Percentiles rank a stretch among this genome's conserved stretches.
These are phyloP conservation scores for Drosophila glabriapex DNA, from an alignment of 2,888 invertebrate genomes.

Conservation along the genomic window DNA sequence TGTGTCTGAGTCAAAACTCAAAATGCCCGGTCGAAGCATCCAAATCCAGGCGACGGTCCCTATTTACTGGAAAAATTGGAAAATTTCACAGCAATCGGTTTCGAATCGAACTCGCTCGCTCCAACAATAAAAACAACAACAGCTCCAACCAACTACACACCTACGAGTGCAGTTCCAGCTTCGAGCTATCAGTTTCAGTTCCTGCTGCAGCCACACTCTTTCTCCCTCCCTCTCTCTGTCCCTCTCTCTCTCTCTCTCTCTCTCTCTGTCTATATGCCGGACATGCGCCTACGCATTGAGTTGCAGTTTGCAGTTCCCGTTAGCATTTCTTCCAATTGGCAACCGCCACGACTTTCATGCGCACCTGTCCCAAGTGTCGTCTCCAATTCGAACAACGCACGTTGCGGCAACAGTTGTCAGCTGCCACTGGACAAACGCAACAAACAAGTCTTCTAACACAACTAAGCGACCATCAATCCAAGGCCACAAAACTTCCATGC, in stretches of 20 bases:
- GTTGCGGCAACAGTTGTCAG: constrained; percentile 47
- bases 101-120: constrained; percentile 47
- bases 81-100: constrained; percentile 26
- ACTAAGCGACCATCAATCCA: constrained; percentile 1
- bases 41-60: background rate
- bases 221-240: constrained; percentile 1
- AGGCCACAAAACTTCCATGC: constrained; percentile 19
- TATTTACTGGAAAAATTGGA: constrained; percentile 39
- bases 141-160: constrained; percentile 14
- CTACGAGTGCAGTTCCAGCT: background rate
- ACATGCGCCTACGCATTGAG: constrained; percentile 47
- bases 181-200: background rate
- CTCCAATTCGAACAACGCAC: constrained; percentile 68
- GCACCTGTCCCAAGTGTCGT: constrained; percentile 77
- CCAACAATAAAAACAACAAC: constrained; percentile 1
- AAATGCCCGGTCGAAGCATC: constrained; percentile 10
- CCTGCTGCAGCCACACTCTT: constrained; percentile 13
- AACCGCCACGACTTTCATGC: constrained; percentile 40
- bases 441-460: constrained; percentile 6
- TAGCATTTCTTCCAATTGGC: constrained; percentile 19
- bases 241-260: background rate
- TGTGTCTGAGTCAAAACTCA: constrained; percentile 29
- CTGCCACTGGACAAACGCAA: constrained; percentile 18
- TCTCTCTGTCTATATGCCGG: constrained; percentile 13
- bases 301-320: constrained; percentile 18